Base-by-base conservation (phyloP, 2,797 vertebrate genomes). In the Kryptolebias ocellatus region DNA sequence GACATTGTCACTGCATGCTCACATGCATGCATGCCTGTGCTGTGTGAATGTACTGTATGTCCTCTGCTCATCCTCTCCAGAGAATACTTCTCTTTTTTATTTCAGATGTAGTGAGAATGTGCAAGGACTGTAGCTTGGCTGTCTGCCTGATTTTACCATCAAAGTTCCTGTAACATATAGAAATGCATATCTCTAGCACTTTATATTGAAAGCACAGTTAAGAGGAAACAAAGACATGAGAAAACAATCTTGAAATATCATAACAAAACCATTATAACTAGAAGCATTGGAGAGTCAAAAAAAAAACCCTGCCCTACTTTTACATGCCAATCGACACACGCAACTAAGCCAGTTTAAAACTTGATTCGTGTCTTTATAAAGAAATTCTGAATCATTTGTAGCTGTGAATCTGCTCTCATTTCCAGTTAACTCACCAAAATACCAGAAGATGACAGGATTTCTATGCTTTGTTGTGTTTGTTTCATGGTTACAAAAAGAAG, bases 81-180 rank as follows among this genome's bases (percentile, higher is more conserved):
- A 44, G 65, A 76, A 42, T 70, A 69, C 55, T 74, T 46, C 75
- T 83, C 75, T 15, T 60, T 58, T 58, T 76, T 82, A 73, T 85
- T 87, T 79, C 65, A 63, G 71, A 86, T 45, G 52, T 76, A 72
- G 61, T 80, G 60, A 3, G 62, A 75, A 66, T 70, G 59, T 56
- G 67, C 51, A 7, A 67, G 58, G 72, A 72, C 50, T 60, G 76
- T 1, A 18, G 71, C 50, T 53, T 74, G 87, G 81, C 79, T 70
- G 67, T 65, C 69, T 79, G 81, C 76, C 82, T 67, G 81, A 79
- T 79, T 81, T 75, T 72, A 72, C 75, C 53, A 64, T 85, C 70
- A 75, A 81, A 80, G 39, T 74, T 70, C 34, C 64, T 5, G 73
- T 77, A 74, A 88, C 74, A 79, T 74, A 76, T 63, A 53, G 53